Evolutionary conservation across 2,113 vertebrate genomes (phyloP).

Genomic region (Arizona elegans): DNA sequence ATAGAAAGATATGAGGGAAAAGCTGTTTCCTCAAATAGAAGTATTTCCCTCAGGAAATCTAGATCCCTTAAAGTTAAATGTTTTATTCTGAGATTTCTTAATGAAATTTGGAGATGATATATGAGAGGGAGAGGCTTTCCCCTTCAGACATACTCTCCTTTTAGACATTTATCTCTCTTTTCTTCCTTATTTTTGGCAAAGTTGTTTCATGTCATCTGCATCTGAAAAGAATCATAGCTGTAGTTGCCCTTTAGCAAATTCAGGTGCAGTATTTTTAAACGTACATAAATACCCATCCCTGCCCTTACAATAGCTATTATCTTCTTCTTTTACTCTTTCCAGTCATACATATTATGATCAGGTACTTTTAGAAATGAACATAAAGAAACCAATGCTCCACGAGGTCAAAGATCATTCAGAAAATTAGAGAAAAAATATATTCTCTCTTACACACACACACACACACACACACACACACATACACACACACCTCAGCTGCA

Average conservation of each 20-base stretch:
- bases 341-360: neutral
- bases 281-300: neutral
- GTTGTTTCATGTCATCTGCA: conserved; percentile 41
- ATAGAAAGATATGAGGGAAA: conserved; percentile 37
- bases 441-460: neutral
- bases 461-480: no score
- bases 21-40: conserved; percentile 53
- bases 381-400: neutral
- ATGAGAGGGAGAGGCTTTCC: conserved; percentile 51
- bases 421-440: neutral
- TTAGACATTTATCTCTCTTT: conserved; percentile 54
- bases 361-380: neutral
- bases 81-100: conserved; percentile 63
- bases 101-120: conserved; percentile 61
- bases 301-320: neutral
- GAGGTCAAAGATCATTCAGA: neutral
- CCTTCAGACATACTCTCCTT: conserved; percentile 15
- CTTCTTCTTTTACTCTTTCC: neutral
- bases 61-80: conserved; percentile 63
- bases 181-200: conserved; percentile 29
- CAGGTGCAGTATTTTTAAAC: conserved; percentile 40
- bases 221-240: conserved; percentile 43
- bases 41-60: conserved; percentile 61
- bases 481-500: neutral
- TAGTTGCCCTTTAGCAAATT: conserved; percentile 41